A percentile compares a stretch with the other conserved stretches of the same genome.
Conservation (phyloP, 2,113 vertebrate genomes). For the Sorex fumeus region DNA sequence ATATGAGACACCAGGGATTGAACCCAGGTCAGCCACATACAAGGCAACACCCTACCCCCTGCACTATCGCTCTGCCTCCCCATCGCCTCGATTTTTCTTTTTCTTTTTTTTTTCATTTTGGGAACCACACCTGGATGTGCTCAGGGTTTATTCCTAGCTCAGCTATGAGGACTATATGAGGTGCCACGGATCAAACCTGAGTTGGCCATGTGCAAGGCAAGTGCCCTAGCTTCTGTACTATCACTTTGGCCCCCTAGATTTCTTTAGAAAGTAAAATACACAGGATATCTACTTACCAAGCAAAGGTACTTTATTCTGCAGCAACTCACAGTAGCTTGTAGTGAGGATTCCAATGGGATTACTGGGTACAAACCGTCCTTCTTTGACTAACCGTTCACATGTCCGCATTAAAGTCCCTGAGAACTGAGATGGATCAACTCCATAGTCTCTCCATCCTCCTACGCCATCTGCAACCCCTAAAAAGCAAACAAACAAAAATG, state of each 20-base stretch:
- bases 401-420: conserved; percentile 98
- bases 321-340: conserved; percentile 96
- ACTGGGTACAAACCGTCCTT: conserved; percentile 96
- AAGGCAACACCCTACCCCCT: no score
- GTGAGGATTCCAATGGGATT: conserved; percentile 98
- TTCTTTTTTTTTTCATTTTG: no score
- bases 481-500: conserved; percentile 49
- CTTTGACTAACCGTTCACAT: conserved; percentile 97
- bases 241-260: no score
- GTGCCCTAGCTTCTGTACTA: neutral
- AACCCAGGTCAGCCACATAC: no score
- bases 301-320: conserved; percentile 99
- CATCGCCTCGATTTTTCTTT: no score
- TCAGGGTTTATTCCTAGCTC: no score
- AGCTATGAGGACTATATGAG: no score
- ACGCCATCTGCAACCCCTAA: conserved; percentile 98
- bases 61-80: no score
- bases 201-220: neutral
- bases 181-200: no score
- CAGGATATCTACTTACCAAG: conserved; percentile 92
- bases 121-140: no score
- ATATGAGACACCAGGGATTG: no score
- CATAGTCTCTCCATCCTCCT: conserved; percentile 99
- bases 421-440: conserved; percentile 99
- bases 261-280: neutral